Base-by-base conservation (phyloP, 2,113 vertebrate genomes). In the Edolisoma coerulescens region DNA sequence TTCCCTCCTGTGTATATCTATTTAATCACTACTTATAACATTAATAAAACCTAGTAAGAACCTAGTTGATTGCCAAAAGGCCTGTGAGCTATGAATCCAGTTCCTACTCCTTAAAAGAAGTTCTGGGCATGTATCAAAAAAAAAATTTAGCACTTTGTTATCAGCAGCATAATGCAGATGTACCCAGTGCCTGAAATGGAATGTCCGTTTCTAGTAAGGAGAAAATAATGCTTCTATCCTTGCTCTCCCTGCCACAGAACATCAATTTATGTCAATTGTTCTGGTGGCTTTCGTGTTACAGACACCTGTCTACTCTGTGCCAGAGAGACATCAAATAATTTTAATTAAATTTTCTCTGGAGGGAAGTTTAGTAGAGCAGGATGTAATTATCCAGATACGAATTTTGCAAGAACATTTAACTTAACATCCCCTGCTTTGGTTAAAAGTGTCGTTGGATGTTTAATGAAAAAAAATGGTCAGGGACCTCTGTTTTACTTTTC, bases 331-430 rank as follows among this genome's bases (percentile, higher is more conserved):
- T 93, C 54, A 90, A 88, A 64, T 93, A 3, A 3, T 84, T 96
- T 95, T 88, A 97, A 96, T 95, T 96, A 96, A 84, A 83, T 93
- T 91, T 96, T 88, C 95, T 90, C 90, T 82, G 47, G 83, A 33
- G 82, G 64, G 64, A 90, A 83, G 75, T 83, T 94, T 74, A 90
- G 75, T 71, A 37, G 75, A 86, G 60, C 78, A 90, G 78, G 77
- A 93, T 94, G 45, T 83, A 96, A 97, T 96, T 94, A 94, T 59
- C 63, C 47, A 86, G 81, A 63, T 56, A 94, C 79, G 83, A 93
- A 84, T 93, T 97, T 83, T 88, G 68, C 86, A 80, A 88, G 92
- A 93, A 86, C 85, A 80, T 67, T 6, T 13, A 86, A 93, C 90
- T 91, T 64, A 74, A 81, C 56, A 84, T 94, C 60, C 59, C 59